A percentile compares a stretch with the other conserved stretches of the same genome.
phyloP scores from a whole-genome alignment of 2,113 vertebrate genomes.

The Cettia cetti region DNA sequence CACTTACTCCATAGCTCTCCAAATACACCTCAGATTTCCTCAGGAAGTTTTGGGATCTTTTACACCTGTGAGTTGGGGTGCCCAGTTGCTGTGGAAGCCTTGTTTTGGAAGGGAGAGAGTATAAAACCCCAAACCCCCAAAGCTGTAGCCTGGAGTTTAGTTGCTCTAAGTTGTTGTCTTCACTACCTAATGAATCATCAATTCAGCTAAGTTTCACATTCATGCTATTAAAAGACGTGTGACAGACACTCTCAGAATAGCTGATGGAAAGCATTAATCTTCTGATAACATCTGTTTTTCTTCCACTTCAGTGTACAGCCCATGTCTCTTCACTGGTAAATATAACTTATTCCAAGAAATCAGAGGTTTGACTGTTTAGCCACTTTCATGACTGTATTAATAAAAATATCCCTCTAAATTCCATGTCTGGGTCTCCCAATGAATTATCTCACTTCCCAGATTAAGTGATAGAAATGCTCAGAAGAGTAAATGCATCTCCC shows the following conservation, averaged over 20 bases:
- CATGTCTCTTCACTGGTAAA: background rate
- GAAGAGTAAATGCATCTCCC: background rate
- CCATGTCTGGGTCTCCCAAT: background rate
- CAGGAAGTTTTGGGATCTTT: background rate
- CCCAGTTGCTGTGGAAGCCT: background rate
- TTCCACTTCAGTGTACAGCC: background rate
- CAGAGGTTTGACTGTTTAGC: background rate
- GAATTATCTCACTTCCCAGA: background rate
- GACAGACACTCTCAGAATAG: background rate
- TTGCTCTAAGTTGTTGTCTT: background rate
- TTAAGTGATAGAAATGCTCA: background rate
- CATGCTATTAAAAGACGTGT: background rate
- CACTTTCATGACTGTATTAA: background rate
- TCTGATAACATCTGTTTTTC: background rate
- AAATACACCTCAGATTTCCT: background rate
- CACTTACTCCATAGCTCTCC: background rate
- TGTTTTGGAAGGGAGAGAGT: background rate
- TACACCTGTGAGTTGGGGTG: background rate
- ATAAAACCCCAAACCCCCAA: background rate
- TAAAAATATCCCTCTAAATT: background rate
- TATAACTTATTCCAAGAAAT: background rate
- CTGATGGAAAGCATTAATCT: background rate
- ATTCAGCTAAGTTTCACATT: background rate
- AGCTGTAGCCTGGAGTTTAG: background rate
- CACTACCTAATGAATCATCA: background rate